A percentile compares a stretch with the other conserved stretches of the same genome.
These are phyloP conservation scores for Brienomyrus brachyistius DNA, from an alignment of 2,113 vertebrate species.

Conservation along the genomic window DNA sequence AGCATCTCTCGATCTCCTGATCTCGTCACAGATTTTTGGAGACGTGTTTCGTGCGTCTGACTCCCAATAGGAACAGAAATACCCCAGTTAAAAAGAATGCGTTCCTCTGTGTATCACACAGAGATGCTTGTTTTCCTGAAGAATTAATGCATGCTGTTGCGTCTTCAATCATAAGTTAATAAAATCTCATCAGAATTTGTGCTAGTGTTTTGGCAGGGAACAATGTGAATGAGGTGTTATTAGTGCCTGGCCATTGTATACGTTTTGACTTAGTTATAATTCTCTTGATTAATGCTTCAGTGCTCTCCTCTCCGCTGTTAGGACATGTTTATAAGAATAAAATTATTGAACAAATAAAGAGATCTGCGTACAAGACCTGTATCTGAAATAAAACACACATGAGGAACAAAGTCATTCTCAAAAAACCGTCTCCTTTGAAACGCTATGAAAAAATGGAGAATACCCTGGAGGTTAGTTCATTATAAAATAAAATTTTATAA, in stretches of 20 bases:
- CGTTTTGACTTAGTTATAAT: neutral
- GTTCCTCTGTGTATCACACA: neutral
- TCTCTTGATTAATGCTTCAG: neutral
- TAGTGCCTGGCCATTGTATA: neutral
- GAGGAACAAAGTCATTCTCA: neutral
- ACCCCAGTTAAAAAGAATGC: neutral
- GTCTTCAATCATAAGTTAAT: neutral
- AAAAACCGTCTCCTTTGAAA: neutral
- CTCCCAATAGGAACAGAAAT: neutral
- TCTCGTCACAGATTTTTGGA: neutral
- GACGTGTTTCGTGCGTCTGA: neutral
- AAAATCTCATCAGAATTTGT: neutral
- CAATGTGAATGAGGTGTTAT: neutral
- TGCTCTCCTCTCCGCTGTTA: neutral
- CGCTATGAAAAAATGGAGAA: neutral
- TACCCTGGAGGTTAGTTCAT: neutral
- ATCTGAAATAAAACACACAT: neutral
- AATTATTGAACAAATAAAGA: neutral
- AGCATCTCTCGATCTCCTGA: neutral
- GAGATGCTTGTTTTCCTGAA: neutral
- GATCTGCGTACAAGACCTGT: neutral
- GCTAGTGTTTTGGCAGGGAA: neutral
- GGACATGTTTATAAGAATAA: neutral
- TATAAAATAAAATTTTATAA: neutral
- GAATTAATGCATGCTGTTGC: neutral